phyloP scores from a whole-genome alignment of 2,113 vertebrate genomes.

The Heterotis niloticus region DNA sequence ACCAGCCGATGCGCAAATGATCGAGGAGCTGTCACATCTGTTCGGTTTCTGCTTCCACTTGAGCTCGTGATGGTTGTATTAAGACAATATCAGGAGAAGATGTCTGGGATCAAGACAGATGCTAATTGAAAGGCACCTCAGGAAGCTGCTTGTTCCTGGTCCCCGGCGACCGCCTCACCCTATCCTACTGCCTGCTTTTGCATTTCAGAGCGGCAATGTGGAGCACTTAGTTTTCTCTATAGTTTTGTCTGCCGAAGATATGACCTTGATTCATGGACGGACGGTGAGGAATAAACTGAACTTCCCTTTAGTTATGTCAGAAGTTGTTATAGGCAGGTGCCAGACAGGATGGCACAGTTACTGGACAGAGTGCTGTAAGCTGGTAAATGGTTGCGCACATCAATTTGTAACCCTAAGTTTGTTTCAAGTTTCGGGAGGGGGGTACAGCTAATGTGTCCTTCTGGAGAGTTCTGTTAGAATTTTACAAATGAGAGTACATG shows the following conservation, averaged over 20 bases:
- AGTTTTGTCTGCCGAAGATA: not conserved
- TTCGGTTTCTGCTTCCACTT: not conserved
- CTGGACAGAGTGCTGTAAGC: too few relatives aligned
- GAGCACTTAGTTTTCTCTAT: too few relatives aligned
- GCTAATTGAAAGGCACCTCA: not conserved
- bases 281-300: too few relatives aligned
- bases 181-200: not conserved
- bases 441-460: too few relatives aligned
- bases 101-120: too few relatives aligned
- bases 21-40: not conserved
- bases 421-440: too few relatives aligned
- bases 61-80: not conserved
- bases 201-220: not conserved
- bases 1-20: not conserved
- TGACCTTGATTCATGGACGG: not conserved
- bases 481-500: too few relatives aligned
- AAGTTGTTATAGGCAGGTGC: not conserved
- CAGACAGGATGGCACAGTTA: too few relatives aligned
- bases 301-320: slow-evolving; percentile 1
- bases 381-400: too few relatives aligned
- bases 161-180: not conserved
- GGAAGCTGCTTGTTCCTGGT: slow-evolving; percentile 6
- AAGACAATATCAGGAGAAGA: not conserved
- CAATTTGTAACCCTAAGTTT: too few relatives aligned
- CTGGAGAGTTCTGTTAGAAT: too few relatives aligned